Evolutionary conservation across 2,888 invertebrate species (phyloP).

Genomic region (Selenia dentaria): DNA sequence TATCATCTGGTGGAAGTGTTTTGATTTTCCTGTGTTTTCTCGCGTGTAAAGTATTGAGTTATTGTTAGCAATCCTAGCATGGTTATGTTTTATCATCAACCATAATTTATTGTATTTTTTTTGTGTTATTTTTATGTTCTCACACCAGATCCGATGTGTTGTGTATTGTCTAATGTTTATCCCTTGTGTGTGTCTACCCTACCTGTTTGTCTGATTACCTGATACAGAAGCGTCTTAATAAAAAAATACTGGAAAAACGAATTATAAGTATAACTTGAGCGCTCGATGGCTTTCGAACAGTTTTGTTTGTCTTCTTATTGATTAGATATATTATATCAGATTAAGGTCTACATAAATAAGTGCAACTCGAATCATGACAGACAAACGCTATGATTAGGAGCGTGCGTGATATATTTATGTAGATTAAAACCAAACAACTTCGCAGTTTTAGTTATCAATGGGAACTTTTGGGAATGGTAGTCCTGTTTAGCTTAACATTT

Average conservation of each 20-base stretch:
- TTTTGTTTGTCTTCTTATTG: constrained; percentile 77
- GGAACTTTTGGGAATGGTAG: constrained; percentile 13
- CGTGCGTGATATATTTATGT: constrained; percentile 19
- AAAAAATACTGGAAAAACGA: constrained; percentile 54
- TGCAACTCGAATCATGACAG: constrained; percentile 74
- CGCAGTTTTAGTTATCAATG: neutral
- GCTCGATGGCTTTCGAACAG: constrained; percentile 77
- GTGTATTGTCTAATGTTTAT: constrained; percentile 96
- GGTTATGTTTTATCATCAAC: constrained; percentile 70
- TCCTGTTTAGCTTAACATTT: constrained; percentile 20
- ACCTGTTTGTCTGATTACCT: constrained; percentile 80
- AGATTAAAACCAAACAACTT: constrained; percentile 14
- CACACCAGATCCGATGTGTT: constrained; percentile 86
- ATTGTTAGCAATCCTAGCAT: constrained; percentile 79
- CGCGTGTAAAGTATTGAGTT: constrained; percentile 70
- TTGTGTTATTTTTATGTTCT: constrained; percentile 67
- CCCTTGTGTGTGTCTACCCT: constrained; percentile 95
- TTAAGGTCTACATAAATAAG: constrained; percentile 47
- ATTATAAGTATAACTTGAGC: constrained; percentile 46
- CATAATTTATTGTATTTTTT: constrained; percentile 55
- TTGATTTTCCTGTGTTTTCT: constrained; percentile 83
- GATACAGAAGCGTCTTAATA: constrained; percentile 71
- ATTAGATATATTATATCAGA: constrained; percentile 44
- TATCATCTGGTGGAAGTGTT: constrained; percentile 83
- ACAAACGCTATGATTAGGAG: constrained; percentile 36